Base-by-base conservation (phyloP, 37 sponge, comb jelly and placozoan species). In the Diacarnus erythraeanus region DNA sequence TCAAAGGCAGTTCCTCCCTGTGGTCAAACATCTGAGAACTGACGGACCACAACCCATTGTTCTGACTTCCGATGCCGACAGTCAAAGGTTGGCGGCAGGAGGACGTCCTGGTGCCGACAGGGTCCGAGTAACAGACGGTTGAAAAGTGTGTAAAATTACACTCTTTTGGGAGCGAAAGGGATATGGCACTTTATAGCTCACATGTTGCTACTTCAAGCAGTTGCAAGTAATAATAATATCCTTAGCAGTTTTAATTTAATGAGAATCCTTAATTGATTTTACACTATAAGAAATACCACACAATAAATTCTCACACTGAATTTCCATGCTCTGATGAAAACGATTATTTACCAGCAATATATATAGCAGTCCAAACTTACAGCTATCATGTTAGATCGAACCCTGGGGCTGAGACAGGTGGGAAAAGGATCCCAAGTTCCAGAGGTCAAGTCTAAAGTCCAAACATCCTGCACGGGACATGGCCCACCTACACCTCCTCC, bases 401-500 rank as follows among this genome's bases (percentile, higher is more conserved):
- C 70, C 8, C 59, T 0, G 20, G 74, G 67, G 0, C 57, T 18
- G 54, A 79, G 30, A 43, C 86, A 85, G 36, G n/a, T 17, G 2
- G 54, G 37, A 21, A 78, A 44, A 38, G 71, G n/a, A 23, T 1
- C 21, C 86, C 86, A 85, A 29, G 30, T 33, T 1, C 47, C 31
- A 0, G 59, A n/a, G 34, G 25, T 35, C 36, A 61, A 25, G 25
- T 57, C 21, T 15, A 72, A 23, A 2, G 40, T 15, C 86, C 86
- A 85, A 8, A 61, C 25, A 39, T 85, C 86, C 39, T 59, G 59
- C 36, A 85, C 56, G 0, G 86, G 86, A 44, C 86, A 85, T 56
- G 86, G 79, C 23, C 86, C 86, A 54, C 86, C 86, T 22, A 78
- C 86, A 22, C 72, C 64, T 31, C 86, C 79, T 8, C 86, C 86